Evolutionary conservation across 2,113 vertebrate genomes (phyloP).

Genomic region (Cariama cristata): DNA sequence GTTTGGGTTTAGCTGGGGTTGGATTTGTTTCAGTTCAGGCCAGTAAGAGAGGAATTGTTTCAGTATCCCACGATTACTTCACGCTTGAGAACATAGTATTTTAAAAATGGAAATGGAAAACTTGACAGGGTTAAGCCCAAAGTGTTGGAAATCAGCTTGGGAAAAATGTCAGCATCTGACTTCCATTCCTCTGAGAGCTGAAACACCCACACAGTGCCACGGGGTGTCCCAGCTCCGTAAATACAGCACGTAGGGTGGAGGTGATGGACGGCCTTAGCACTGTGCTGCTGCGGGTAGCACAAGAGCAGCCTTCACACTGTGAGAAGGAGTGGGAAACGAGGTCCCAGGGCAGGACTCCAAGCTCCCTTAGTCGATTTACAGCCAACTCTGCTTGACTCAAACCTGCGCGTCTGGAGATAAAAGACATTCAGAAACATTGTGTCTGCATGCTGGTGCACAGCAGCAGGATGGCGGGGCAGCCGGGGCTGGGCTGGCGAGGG

Average conservation of each 20-base stretch:
- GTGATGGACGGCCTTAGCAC: not conserved
- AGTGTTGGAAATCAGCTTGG: not conserved
- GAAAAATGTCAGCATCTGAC: not conserved
- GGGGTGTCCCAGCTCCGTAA: not conserved
- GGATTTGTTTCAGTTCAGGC: not conserved
- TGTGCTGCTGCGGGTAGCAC: fast-evolving
- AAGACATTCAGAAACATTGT: fast-evolving
- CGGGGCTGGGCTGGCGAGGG: too few relatives aligned
- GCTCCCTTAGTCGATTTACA: not conserved
- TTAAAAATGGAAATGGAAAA: not conserved
- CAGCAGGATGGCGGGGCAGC: fast-evolving
- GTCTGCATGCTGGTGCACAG: fast-evolving
- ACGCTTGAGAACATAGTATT: not conserved
- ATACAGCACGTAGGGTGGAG: fast-evolving
- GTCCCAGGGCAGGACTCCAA: not conserved
- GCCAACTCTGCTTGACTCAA: not conserved
- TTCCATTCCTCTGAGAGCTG: not conserved
- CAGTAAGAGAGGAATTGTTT: not conserved
- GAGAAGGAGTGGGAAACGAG: fast-evolving
- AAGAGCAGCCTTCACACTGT: not conserved
- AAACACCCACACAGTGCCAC: not conserved
- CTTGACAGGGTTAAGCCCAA: fast-evolving
- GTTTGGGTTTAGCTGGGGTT: not conserved
- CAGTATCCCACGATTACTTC: fast-evolving
- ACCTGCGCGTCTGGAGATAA: fast-evolving